Conservation (phyloP, 2,888 invertebrate genomes). For the Drosophila peninsularis region DNA sequence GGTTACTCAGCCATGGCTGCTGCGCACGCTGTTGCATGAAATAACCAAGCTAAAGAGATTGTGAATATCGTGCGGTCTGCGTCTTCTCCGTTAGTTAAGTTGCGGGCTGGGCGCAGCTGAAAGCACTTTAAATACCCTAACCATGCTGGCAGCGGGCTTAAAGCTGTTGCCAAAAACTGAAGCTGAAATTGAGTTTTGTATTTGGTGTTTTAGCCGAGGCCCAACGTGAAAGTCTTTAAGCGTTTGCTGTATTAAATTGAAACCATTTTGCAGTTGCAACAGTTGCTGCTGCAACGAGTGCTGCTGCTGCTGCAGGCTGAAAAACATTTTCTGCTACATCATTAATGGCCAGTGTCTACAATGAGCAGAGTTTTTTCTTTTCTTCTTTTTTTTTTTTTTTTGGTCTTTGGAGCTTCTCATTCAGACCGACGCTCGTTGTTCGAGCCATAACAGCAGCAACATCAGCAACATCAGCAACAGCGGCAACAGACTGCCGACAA, state of each 20-base stretch:
- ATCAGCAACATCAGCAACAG: too few species aligned
- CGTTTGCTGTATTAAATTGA: neutral
- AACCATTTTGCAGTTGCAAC: slow-evolving; percentile 20
- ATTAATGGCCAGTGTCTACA: slow-evolving; percentile 34
- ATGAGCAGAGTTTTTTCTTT: slow-evolving; percentile 12
- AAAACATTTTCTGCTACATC: slow-evolving; percentile 49
- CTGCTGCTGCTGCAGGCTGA: slow-evolving; percentile 23
- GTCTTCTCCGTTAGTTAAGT: slow-evolving; percentile 20
- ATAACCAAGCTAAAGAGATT: slow-evolving; percentile 45
- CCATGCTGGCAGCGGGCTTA: neutral
- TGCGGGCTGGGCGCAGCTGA: slow-evolving; percentile 16
- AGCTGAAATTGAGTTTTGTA: neutral
- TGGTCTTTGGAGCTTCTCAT: slow-evolving; percentile 19
- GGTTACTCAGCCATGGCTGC: slow-evolving; percentile 10
- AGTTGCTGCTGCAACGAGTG: slow-evolving; percentile 1
- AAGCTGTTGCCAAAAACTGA: neutral
- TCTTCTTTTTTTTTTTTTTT: neutral
- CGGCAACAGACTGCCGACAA: slow-evolving; percentile 40
- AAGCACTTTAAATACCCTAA: slow-evolving; percentile 33
- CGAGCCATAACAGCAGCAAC: slow-evolving; percentile 16
- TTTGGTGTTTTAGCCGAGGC: neutral
- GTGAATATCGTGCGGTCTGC: slow-evolving; percentile 36
- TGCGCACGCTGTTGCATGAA: slow-evolving; percentile 34
- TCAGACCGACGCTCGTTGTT: slow-evolving; percentile 17
- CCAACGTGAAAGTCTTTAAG: neutral